Conservation (phyloP, 2,113 vertebrate genomes). For the Engystomops pustulosus region DNA sequence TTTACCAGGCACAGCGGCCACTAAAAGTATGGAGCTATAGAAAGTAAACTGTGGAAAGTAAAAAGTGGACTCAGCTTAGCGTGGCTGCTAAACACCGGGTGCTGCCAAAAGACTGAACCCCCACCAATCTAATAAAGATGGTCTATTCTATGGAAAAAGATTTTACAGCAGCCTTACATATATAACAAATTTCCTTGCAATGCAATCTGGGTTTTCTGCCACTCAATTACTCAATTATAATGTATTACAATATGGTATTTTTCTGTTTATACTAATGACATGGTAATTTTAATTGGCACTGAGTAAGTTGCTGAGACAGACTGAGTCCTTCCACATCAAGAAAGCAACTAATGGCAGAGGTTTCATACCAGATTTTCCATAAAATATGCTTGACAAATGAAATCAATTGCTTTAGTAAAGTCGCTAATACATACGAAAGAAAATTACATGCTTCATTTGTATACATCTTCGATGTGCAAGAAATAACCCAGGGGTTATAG, state of each 20-base stretch:
- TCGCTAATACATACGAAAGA: neutral
- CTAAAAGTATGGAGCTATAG: too few relatives aligned
- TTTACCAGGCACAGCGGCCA: too few relatives aligned
- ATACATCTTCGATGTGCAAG: neutral
- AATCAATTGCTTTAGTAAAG: conserved; percentile 16
- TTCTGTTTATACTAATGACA: neutral
- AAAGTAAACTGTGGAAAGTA: too few relatives aligned
- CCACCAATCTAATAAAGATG: too few relatives aligned
- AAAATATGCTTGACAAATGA: conserved; percentile 21
- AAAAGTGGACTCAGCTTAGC: too few relatives aligned
- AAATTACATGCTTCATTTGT: conserved; percentile 32
- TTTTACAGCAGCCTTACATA: too few relatives aligned
- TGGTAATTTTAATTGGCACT: neutral
- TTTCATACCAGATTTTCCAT: neutral
- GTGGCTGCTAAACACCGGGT: too few relatives aligned
- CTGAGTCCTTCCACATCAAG: neutral
- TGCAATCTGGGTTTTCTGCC: too few relatives aligned
- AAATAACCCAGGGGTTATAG: conserved; percentile 7
- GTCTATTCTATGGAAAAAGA: too few relatives aligned
- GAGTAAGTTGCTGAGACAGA: neutral
- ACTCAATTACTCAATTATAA: too few relatives aligned
- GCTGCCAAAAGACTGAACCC: too few relatives aligned
- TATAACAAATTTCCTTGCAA: too few relatives aligned
- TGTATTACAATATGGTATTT: neutral
- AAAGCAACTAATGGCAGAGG: neutral